phyloP scores from a whole-genome alignment of 2,797 vertebrate genomes.

The Borostomias antarcticus region DNA sequence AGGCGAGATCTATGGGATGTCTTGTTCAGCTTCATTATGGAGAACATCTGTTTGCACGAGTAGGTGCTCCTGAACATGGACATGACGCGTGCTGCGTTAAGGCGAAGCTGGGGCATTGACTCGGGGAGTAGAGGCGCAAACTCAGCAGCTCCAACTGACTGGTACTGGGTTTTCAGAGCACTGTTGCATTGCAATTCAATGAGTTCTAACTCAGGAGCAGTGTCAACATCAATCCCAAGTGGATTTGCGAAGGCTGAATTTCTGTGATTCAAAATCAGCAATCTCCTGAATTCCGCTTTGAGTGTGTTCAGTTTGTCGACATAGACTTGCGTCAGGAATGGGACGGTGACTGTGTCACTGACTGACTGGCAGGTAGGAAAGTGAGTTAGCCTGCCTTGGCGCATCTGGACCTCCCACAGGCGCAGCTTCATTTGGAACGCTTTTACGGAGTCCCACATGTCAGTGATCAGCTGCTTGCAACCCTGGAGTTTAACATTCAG shows the following conservation, averaged over 20 bases:
- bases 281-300: constrained; percentile 9
- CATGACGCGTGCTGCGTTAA: constrained; percentile 11
- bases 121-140: constrained; percentile 6
- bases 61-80: constrained; percentile 21
- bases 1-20: constrained; percentile 13
- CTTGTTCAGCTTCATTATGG: constrained; percentile 26
- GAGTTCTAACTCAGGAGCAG: constrained; percentile 20
- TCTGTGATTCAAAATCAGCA: too few relatives aligned
- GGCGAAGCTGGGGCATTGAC: constrained; percentile 14
- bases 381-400: constrained; percentile 27
- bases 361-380: constrained; percentile 27
- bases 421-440: constrained; percentile 34
- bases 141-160: background rate
- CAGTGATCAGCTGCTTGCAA: constrained; percentile 24
- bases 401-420: constrained; percentile 32
- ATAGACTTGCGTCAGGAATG: constrained; percentile 18
- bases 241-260: too few relatives aligned
- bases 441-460: constrained; percentile 30
- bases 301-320: constrained; percentile 31
- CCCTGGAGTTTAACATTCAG: constrained; percentile 37
- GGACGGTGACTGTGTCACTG: background rate
- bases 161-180: background rate
- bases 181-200: background rate
- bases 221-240: constrained; percentile 35
- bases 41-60: constrained; percentile 21